Evolutionary conservation across 1,140 invertebrate species (phyloP), one percentile per base, ranked within the genome.

Genomic region (Drosophila sproati): DNA sequence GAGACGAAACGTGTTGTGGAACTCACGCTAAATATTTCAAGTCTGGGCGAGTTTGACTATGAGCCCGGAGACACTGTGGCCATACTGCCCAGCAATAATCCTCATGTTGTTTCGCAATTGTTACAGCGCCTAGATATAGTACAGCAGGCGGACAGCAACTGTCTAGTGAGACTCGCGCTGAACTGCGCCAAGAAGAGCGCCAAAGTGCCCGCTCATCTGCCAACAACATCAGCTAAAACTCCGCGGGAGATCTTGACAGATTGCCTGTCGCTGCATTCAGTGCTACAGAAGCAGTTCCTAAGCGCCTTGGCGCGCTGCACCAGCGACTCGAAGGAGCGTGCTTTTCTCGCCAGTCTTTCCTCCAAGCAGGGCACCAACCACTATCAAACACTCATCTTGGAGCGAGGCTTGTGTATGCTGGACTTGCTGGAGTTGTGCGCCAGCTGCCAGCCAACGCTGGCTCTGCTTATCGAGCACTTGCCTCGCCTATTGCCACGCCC

Each of bases 401-500:
- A 90, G 7, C 66, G 59, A 5, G 82, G 89, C 0, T 3, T 92
- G 0, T 29, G 94, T 51, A 90, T 97, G 32, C 68, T 96, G 5
- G 95, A 96, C 88, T 85, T 97, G 56, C 93, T 98, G 4, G 80
- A 94, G 48, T 93, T 94, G 78, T 96, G 96, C 91, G 87, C 93
- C 77, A 93, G 95, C 51, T 95, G 96, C 83, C 90, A 93, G 60
- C 96, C 96, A 7, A 93, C 95, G 29, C 81, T 96, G 28, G 94
- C 94, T 76, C 73, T 94, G 50, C 80, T 97, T 41, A 92, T 97
- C 57, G 95, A 97, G 90, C 93, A 97, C 82, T 93, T 98, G 54
- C 95, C 96, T 2, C 93, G 95, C 29, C 93, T 98, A 10, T 92
- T 95, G 50, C 96, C 97, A 5, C 93, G 97, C 63, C 95, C 96